phyloP scores from a whole-genome alignment of 2,888 invertebrate species.

The Ligdia adustata region DNA sequence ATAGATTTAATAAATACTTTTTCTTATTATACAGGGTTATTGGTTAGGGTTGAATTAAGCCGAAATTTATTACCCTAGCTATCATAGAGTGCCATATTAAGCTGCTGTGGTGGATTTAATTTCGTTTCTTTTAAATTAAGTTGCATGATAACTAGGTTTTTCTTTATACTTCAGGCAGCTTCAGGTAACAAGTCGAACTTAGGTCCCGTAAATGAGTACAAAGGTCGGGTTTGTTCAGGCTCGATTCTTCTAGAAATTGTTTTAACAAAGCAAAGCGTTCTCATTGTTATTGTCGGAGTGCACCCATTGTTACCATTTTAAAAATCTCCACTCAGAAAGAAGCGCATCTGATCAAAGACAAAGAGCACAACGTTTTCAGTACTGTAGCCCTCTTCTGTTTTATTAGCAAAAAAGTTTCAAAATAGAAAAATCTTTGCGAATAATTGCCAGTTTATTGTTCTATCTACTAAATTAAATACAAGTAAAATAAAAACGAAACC shows the following conservation, averaged over 20 bases:
- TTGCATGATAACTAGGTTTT: too few species aligned
- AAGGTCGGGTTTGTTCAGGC: constrained; percentile 8
- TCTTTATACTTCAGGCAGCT: too few species aligned
- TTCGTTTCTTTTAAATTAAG: too few species aligned
- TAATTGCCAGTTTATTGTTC: constrained; percentile 66
- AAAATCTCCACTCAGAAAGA: constrained; percentile 42
- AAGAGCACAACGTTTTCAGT: constrained; percentile 57
- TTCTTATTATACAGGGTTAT: too few species aligned
- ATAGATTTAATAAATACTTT: too few species aligned
- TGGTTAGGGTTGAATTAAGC: too few species aligned
- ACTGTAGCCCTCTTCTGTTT: constrained; percentile 54
- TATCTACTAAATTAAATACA: too few species aligned
- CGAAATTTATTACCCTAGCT: too few species aligned
- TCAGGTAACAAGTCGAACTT: constrained; percentile 3
- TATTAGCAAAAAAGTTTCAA: constrained; percentile 57
- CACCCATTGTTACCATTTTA: constrained; percentile 47
- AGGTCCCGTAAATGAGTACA: background rate
- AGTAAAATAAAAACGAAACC: too few species aligned
- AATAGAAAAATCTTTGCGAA: constrained; percentile 62
- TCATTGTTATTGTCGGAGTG: constrained; percentile 36
- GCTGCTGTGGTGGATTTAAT: too few species aligned
- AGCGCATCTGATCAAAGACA: constrained; percentile 66
- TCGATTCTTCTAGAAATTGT: constrained; percentile 30
- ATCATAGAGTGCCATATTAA: too few species aligned
- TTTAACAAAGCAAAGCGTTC: constrained; percentile 39